Conservation (phyloP, 2,113 vertebrate genomes). For the Glaucidium brasilianum region DNA sequence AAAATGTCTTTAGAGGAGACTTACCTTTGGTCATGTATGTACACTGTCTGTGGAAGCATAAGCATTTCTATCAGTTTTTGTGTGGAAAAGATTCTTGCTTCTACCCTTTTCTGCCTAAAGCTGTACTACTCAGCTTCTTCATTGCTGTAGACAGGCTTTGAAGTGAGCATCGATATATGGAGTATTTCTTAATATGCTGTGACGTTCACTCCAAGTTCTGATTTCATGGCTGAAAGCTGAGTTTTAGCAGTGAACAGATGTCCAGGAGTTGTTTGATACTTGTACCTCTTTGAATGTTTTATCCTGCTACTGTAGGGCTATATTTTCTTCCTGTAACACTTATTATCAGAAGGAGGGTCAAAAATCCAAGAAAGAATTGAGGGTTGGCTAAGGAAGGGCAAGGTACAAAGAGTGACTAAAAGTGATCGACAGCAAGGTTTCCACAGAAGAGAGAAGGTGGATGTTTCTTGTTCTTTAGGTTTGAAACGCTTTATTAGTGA, state of each 20-base stretch:
- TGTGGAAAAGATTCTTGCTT: neutral
- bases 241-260: neutral
- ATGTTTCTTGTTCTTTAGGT: neutral
- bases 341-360: slow-evolving; percentile 18
- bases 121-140: neutral
- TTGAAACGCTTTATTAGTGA: neutral
- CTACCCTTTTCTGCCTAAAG: neutral
- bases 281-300: neutral
- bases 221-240: neutral
- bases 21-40: neutral
- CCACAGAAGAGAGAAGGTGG: neutral
- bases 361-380: slow-evolving; percentile 20
- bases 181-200: neutral
- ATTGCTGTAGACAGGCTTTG: neutral
- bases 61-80: neutral
- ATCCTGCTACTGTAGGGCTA: neutral
- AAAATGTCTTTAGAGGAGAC: neutral
- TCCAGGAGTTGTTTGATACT: neutral
- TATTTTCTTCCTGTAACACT: neutral
- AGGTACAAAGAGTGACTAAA: slow-evolving; percentile 17
- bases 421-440: neutral
- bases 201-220: neutral
- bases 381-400: slow-evolving; percentile 41
- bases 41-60: neutral
- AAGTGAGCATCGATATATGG: neutral